Conservation (phyloP, 2,888 invertebrate genomes). For the Drosophila testacea region DNA sequence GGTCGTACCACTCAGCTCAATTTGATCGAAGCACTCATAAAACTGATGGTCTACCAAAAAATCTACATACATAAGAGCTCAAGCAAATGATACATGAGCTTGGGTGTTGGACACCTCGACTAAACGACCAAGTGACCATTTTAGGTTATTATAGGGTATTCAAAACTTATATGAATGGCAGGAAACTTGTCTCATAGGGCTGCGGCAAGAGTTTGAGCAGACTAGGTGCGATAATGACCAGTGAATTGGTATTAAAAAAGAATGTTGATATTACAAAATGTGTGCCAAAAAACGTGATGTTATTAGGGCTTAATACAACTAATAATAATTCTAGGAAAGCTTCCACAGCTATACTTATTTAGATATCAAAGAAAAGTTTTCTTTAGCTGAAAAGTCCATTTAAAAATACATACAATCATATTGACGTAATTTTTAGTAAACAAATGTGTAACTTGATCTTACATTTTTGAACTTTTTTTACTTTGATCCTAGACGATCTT, state of each 20-base stretch:
- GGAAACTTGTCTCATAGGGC: conserved; percentile 31
- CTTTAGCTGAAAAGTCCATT: too few species aligned
- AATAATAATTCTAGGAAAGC: too few species aligned
- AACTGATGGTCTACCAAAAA: conserved; percentile 46
- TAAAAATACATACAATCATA: too few species aligned
- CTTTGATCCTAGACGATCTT: too few species aligned
- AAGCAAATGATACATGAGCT: conserved; percentile 66
- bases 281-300: too few species aligned
- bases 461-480: too few species aligned
- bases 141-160: conserved; percentile 22
- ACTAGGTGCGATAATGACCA: conserved; percentile 6
- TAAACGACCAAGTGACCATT: conserved; percentile 21
- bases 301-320: too few species aligned
- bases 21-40: conserved; percentile 65
- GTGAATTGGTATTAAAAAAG: not conserved
- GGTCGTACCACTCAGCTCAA: conserved; percentile 37
- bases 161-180: conserved; percentile 8
- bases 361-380: too few species aligned
- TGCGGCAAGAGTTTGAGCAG: not conserved
- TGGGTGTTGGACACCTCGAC: conserved; percentile 47
- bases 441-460: too few species aligned
- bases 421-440: too few species aligned
- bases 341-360: too few species aligned
- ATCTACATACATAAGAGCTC: conserved; percentile 54
- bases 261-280: not conserved